Base-by-base conservation (phyloP, 2,888 invertebrate genomes). In the Lithosia quadra region DNA sequence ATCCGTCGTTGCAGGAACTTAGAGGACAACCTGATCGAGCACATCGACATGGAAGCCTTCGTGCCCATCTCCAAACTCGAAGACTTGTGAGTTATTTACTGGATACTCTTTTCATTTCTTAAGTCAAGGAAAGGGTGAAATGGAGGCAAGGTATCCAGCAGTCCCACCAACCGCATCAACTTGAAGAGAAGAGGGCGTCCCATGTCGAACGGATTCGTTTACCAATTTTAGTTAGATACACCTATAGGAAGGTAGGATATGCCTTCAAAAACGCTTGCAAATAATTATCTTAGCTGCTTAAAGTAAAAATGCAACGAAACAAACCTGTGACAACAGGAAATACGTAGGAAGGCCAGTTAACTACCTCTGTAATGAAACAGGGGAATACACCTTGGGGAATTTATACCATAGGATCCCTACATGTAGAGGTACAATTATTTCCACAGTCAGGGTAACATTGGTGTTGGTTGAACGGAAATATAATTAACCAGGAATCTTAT, bases 31-130 rank as follows among this genome's bases (percentile, higher is more conserved):
- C 95, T 96, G 82, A 98, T 99, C 78, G 96, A 96, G 67, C 96
- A 96, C 83, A 98, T 99, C 79, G 97, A 99, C 91, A 96, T 97
- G 72, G 97, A 98, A 79, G 97, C 98, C 8, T 99, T 99, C 92
- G 93, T 96, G 66, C 96, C 97, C 11, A 96, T 98, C 72, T 95
- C 96, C 49, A 97, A 97, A 77, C 95, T 99, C 56, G 97, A 98
- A 91, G 98, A 99, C 90, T 94, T 99, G 97, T 98, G 95, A 97
- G 98, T 97, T 18, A 18, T 56, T 15, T 7, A 15, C 60, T 21
- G 13, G 18, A 39, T 24, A 24, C 39, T 59, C 22, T 11, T 39
- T 10, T 34, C n/a, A 18, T 2, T 61, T 28, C 9, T 18, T 11
- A 28, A 8, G 10, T 8, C 11, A 39, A 15, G 56, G 36, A 36